phyloP scores from a whole-genome alignment of 53 echinoderm and acorn worm species.

The Echinarachnius parma region DNA sequence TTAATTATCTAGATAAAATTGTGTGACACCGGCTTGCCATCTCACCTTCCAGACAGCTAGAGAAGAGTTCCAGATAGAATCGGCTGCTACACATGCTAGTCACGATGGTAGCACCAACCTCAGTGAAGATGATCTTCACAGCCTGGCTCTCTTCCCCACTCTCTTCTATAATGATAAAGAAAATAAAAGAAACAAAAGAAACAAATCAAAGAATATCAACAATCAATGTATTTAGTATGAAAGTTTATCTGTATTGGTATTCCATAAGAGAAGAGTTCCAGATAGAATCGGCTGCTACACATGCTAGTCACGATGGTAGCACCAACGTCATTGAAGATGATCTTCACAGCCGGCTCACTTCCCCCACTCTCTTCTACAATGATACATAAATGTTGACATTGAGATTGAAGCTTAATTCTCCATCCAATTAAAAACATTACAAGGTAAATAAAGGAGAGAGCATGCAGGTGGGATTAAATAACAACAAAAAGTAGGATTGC shows the following conservation, averaged over 20 bases:
- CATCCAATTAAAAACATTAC: no score
- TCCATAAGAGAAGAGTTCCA: constrained; percentile 88
- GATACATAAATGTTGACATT: not conserved
- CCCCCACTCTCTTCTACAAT: constrained; percentile 49
- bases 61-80: constrained; percentile 75
- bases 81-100: constrained; percentile 73
- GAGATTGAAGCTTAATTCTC: no score
- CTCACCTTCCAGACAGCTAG: constrained; percentile 83
- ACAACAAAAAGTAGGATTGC: no score
- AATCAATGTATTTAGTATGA: no score
- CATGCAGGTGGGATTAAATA: no score
- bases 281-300: constrained; percentile 62
- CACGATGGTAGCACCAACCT: constrained; percentile 68
- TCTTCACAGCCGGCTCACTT: constrained; percentile 59
- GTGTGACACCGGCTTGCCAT: no score
- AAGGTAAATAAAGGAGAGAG: no score
- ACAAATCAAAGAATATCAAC: no score
- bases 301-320: constrained; percentile 77
- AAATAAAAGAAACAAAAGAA: not conserved
- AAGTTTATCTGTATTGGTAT: no score
- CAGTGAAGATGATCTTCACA: constrained; percentile 75
- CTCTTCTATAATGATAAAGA: constrained; percentile 31
- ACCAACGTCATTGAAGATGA: constrained; percentile 66
- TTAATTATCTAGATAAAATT: no score
- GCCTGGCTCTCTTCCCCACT: constrained; percentile 43